Evolutionary conservation across 53 echinoderm and acorn worm species (phyloP), one percentile per base, ranked within the genome.

Genomic region (Echinometra lucunter): DNA sequence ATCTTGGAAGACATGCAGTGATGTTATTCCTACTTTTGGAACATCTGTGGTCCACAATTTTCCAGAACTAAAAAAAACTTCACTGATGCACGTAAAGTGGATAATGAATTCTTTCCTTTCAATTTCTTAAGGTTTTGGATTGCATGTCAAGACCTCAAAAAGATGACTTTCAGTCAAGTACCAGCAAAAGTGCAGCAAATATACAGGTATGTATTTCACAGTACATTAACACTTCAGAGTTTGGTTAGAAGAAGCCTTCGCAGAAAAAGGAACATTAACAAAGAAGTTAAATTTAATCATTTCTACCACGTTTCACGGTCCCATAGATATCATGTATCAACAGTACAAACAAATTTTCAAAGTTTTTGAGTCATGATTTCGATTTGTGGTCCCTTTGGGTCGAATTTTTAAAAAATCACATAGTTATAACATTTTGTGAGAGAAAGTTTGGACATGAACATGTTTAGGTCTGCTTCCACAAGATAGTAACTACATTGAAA

Each of bases 131-230:
- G 99, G 96, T 98, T 98, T 95, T 98, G 98, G 98, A 95, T 98
- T 53, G 97, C 98, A 19, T 97, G 97, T 96, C 97, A 97, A 96
- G 99, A 98, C 80, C 96, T 98, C 91, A 97, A 97, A 94, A 95
- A 96, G 75, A 96, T 95, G 90, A 94, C 98, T 32, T 94, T 98
- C 91, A 98, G 96, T 83, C 96, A 98, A 95, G 97, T 98, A 92
- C 96, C 98, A 94, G 96, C 96, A 96, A 98, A 98, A 97, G 96
- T 97, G 85, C 96, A 96, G 91, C 96, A 98, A 95, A 98, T 98
- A 90, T 96, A 94, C 94, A 94, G 94, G 94, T 94, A 94, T 91
- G 47, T 90, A 63, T 13, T 4, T 0, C 56, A 88, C 16, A 40
- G 75, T 75, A 40, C 37, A 74, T 19, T 37, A 19, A 42, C 78